A percentile compares a stretch with the other conserved stretches of the same genome.
These are phyloP conservation scores for Rhea americana DNA, from an alignment of 2,113 vertebrate species.

Conservation along the genomic window DNA sequence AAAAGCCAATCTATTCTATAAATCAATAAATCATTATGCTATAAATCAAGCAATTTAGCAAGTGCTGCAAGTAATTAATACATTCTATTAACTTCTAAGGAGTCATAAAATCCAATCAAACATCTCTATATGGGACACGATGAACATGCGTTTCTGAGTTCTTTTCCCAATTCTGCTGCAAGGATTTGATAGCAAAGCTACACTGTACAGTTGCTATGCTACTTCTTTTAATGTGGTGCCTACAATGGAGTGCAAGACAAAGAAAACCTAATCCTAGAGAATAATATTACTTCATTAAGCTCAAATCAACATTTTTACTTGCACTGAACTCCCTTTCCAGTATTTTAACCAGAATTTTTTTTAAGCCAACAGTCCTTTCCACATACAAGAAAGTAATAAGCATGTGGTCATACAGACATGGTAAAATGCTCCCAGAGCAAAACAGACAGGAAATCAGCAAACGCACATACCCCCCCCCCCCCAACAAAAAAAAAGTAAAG, in stretches of 20 bases:
- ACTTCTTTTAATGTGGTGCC: not conserved
- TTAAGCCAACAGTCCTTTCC: not conserved
- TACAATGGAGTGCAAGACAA: not conserved
- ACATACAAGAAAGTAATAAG: not conserved
- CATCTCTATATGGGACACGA: not conserved
- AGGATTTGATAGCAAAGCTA: not conserved
- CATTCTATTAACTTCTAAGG: no score
- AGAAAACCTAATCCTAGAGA: not conserved
- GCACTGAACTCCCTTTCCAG: not conserved
- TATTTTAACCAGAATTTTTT: not conserved
- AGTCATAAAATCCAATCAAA: not conserved
- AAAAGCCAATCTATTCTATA: not conserved
- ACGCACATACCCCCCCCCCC: not conserved
- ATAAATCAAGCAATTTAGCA: not conserved
- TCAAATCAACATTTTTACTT: not conserved
- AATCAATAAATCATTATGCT: not conserved
- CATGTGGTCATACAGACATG: not conserved
- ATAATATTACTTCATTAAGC: not conserved
- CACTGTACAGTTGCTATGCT: not conserved
- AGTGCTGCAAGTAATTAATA: not conserved
- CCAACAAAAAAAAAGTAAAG: not conserved
- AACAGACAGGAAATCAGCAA: not conserved
- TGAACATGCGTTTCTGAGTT: rapidly evolving
- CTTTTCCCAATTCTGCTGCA: not conserved
- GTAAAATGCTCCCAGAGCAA: not conserved